phyloP scores from a whole-genome alignment of 2,888 invertebrate species.

The Callimorpha dominula region DNA sequence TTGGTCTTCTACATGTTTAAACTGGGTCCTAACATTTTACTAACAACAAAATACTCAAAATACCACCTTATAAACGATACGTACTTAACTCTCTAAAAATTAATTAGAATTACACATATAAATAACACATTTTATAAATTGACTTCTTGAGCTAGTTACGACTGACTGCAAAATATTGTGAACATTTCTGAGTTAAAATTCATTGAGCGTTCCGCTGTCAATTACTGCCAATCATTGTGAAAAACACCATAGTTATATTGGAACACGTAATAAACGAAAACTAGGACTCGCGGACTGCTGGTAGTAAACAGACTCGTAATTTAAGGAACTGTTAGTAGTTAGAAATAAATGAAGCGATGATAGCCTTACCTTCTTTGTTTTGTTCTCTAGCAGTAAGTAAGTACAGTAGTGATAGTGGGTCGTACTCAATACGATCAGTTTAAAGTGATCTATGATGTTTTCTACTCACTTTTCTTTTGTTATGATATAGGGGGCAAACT shows the following conservation, averaged over 20 bases:
- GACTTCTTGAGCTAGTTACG: conserved; percentile 34
- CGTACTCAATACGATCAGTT: too few species aligned
- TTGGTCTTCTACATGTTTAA: too few species aligned
- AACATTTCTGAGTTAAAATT: conserved; percentile 41
- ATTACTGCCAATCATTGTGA: conserved; percentile 54
- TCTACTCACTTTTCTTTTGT: too few species aligned
- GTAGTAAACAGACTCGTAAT: conserved; percentile 23
- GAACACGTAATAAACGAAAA: conserved; percentile 39
- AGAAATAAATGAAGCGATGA: background rate
- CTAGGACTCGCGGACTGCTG: conserved; percentile 15
- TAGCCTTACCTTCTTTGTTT: too few species aligned
- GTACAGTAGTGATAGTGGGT: too few species aligned
- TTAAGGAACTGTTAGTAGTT: background rate
- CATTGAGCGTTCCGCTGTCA: conserved; percentile 40
- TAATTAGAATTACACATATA: background rate
- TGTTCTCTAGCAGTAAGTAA: too few species aligned
- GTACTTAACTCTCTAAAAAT: background rate
- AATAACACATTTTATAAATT: conserved; percentile 26
- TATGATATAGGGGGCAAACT: too few species aligned
- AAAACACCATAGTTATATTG: conserved; percentile 38
- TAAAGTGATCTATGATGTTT: too few species aligned
- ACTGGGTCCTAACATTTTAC: too few species aligned
- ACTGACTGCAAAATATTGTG: conserved; percentile 36
- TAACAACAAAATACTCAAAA: too few species aligned
- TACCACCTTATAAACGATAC: too few species aligned